phyloP scores from a whole-genome alignment of 2,888 invertebrate genomes.

The Lobophora halterata region DNA sequence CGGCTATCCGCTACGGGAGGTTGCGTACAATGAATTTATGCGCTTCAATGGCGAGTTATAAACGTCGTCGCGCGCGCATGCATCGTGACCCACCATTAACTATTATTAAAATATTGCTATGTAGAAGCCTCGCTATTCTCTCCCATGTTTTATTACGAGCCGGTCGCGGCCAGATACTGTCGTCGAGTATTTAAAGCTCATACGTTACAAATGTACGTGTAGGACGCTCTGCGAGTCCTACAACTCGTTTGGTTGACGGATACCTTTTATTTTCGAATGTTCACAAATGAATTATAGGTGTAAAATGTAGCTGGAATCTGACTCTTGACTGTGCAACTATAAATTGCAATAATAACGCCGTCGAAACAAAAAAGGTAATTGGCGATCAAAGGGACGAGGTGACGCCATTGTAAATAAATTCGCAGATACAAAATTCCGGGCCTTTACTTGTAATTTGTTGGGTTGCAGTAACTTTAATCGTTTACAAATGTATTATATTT shows the following conservation, averaged over 20 bases:
- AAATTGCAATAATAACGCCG: slow-evolving; percentile 62
- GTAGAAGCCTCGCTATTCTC: slow-evolving; percentile 73
- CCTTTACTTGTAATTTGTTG: slow-evolving; percentile 22
- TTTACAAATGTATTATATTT: slow-evolving; percentile 23
- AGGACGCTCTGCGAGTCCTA: slow-evolving; percentile 51
- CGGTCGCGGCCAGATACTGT: slow-evolving; percentile 67
- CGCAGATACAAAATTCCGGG: slow-evolving; percentile 29
- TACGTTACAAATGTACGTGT: slow-evolving; percentile 72
- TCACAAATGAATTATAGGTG: slow-evolving; percentile 67
- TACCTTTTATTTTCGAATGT: slow-evolving; percentile 58
- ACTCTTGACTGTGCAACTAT: slow-evolving; percentile 57
- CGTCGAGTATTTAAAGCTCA: slow-evolving; percentile 73
- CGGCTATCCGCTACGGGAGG: slow-evolving; percentile 53
- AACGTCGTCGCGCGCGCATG: slow-evolving; percentile 69
- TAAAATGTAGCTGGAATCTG: slow-evolving; percentile 64
- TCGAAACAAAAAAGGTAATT: slow-evolving; percentile 50
- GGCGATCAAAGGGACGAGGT: slow-evolving; percentile 45
- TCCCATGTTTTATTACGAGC: slow-evolving; percentile 72
- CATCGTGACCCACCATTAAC: slow-evolving; percentile 75
- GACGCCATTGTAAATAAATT: slow-evolving; percentile 41
- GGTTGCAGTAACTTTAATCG: slow-evolving; percentile 20
- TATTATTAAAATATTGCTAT: slow-evolving; percentile 79
- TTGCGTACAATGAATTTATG: slow-evolving; percentile 64
- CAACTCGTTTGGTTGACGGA: slow-evolving; percentile 50
- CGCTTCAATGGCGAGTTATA: slow-evolving; percentile 74